Percentiles rank a stretch among this genome's conserved stretches.
Evolutionary conservation across 2,888 invertebrate genomes (phyloP).

Genomic region (Philereme vetulata): DNA sequence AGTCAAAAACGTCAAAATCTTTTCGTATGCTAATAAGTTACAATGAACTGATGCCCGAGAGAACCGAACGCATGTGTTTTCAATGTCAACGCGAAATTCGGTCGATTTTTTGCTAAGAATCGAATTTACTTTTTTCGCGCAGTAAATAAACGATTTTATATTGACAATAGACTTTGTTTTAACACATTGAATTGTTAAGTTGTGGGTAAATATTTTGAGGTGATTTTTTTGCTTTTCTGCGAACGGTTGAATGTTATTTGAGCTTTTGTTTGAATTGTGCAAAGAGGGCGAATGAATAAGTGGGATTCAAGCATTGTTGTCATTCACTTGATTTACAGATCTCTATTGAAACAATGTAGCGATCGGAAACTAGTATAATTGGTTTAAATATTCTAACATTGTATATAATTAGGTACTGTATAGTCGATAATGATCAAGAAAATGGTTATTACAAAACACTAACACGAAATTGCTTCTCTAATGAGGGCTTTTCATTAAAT

Average conservation of each 20-base stretch:
- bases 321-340: not conserved
- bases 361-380: not conserved
- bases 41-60: conserved; percentile 71
- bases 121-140: conserved; percentile 43
- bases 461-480: too few species aligned
- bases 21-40: conserved; percentile 79
- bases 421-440: too few species aligned
- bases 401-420: too few species aligned
- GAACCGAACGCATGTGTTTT: conserved; percentile 61
- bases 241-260: conserved; percentile 36
- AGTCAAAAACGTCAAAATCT: conserved; percentile 58
- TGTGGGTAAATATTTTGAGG: conserved; percentile 47
- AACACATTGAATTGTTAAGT: conserved; percentile 39
- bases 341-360: not conserved
- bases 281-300: conserved; percentile 5
- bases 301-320: conserved; percentile 3
- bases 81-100: conserved; percentile 65
- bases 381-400: not conserved
- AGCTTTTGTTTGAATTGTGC: conserved; percentile 16
- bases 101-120: conserved; percentile 47
- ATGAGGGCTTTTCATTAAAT: too few species aligned
- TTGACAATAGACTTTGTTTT: conserved; percentile 52
- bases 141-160: conserved; percentile 51
- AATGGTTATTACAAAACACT: too few species aligned
- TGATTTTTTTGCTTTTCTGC: conserved; percentile 36